Evolutionary conservation across 2,797 vertebrate species (phyloP).

Genomic region (Emys orbicularis): DNA sequence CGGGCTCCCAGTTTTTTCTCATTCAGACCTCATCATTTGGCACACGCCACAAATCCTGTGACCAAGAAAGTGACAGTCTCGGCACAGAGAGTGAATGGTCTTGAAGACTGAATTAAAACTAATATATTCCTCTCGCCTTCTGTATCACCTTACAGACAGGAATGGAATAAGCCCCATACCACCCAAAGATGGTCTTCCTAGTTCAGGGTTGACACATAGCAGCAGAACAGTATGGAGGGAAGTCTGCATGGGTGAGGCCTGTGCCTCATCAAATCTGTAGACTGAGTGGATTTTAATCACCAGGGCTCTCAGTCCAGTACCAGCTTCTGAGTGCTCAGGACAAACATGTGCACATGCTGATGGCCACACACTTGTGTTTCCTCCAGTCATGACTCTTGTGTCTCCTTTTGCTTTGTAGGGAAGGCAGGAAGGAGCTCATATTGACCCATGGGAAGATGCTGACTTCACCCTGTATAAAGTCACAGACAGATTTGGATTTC

Average conservation of each 20-base stretch:
- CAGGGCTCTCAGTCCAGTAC: background rate
- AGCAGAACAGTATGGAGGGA: no score
- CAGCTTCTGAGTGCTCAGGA: background rate
- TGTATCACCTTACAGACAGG: background rate
- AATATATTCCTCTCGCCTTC: fast-evolving
- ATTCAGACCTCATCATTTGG: background rate
- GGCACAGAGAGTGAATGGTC: background rate
- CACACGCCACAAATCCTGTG: background rate
- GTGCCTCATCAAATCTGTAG: background rate
- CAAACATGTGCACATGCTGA: background rate
- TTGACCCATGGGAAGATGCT: constrained; percentile 93
- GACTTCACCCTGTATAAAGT: constrained; percentile 91
- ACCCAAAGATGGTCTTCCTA: background rate
- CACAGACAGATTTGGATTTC: constrained; percentile 92
- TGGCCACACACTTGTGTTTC: fast-evolving
- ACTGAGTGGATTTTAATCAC: background rate
- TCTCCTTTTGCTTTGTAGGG: constrained; percentile 82
- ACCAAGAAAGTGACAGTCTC: background rate
- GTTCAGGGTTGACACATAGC: background rate
- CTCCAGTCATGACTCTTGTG: background rate
- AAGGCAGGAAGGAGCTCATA: constrained; percentile 86
- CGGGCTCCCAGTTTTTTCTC: background rate
- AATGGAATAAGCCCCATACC: background rate
- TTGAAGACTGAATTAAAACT: background rate
- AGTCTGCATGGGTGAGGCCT: background rate